Conservation (phyloP, 2,113 vertebrate species). For the Boulengeromyrus knoepffleri region DNA sequence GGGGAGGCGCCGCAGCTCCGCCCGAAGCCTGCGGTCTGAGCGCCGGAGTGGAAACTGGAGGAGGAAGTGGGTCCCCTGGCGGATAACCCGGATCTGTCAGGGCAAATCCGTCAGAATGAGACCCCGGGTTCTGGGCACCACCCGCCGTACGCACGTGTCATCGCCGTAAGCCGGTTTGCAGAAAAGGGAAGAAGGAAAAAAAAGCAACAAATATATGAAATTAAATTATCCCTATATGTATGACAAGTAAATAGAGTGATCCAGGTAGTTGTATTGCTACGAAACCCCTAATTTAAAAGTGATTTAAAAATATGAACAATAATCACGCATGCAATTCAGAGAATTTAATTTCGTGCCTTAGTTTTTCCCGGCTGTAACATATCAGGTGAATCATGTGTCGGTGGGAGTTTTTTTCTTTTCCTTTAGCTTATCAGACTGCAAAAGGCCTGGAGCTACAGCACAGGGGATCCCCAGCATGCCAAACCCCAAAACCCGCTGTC, state of each 20-base stretch:
- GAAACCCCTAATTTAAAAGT: background rate
- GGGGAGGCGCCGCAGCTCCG: conserved; percentile 8
- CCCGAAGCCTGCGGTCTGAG: conserved; percentile 21
- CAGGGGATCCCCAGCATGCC: conserved; percentile 30
- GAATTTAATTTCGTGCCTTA: background rate
- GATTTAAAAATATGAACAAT: background rate
- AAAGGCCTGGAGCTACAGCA: background rate
- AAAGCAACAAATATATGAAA: background rate
- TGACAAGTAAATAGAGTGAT: background rate
- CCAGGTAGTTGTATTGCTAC: background rate
- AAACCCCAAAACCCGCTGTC: background rate
- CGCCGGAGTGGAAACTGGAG: conserved; percentile 34
- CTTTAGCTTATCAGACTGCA: background rate
- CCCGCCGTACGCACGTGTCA: conserved; percentile 38
- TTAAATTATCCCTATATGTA: background rate
- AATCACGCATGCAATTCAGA: background rate
- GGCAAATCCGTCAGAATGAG: conserved; percentile 63
- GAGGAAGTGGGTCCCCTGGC: conserved; percentile 60
- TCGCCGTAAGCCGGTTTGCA: background rate
- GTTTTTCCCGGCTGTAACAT: background rate
- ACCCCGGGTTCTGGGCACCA: conserved; percentile 44
- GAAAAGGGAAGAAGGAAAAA: background rate
- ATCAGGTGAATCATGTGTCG: background rate
- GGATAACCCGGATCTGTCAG: conserved; percentile 72
- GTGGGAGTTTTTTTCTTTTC: background rate